A percentile compares a stretch with the other conserved stretches of the same genome.
Conservation (phyloP, 2,113 vertebrate species). For the Hypocryptadius cinnamomeus region DNA sequence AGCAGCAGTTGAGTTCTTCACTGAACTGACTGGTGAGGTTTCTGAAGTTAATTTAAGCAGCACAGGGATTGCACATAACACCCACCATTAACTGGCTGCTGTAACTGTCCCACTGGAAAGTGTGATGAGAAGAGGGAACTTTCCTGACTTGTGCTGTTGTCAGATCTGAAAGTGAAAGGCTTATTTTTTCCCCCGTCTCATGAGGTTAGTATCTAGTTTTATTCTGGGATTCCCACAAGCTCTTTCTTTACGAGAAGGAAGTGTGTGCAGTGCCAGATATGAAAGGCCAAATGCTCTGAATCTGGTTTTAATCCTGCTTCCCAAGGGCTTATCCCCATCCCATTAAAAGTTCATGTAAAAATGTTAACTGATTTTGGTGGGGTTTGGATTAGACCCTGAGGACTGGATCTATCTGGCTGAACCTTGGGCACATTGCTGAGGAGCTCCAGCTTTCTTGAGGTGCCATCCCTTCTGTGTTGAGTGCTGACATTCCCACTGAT, state of each 20-base stretch:
- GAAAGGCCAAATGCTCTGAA: conserved; percentile 8
- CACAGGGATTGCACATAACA: not conserved
- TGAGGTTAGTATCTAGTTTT: not conserved
- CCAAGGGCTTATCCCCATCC: not conserved
- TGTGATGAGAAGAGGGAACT: not conserved
- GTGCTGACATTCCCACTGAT: not conserved
- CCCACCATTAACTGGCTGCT: not conserved
- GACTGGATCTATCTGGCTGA: not conserved
- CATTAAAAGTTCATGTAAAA: not conserved
- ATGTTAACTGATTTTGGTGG: not conserved
- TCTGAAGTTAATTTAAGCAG: not conserved
- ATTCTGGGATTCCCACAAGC: not conserved
- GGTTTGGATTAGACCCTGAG: not conserved
- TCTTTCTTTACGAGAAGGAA: not conserved
- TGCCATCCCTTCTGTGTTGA: not conserved
- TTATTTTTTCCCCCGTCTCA: not conserved
- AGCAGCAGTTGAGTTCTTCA: not conserved
- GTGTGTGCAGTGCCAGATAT: not conserved
- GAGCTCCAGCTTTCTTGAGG: not conserved
- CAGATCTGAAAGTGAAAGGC: not conserved
- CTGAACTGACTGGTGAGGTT: not conserved
- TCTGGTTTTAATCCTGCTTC: conserved; percentile 17
- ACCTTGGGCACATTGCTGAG: not conserved
- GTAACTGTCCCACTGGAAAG: conserved; percentile 1
- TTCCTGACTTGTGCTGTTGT: not conserved